Evolutionary conservation across 1,140 invertebrate species (phyloP), one percentile per base, ranked within the genome.

Genomic region (Brachionus angularis): DNA sequence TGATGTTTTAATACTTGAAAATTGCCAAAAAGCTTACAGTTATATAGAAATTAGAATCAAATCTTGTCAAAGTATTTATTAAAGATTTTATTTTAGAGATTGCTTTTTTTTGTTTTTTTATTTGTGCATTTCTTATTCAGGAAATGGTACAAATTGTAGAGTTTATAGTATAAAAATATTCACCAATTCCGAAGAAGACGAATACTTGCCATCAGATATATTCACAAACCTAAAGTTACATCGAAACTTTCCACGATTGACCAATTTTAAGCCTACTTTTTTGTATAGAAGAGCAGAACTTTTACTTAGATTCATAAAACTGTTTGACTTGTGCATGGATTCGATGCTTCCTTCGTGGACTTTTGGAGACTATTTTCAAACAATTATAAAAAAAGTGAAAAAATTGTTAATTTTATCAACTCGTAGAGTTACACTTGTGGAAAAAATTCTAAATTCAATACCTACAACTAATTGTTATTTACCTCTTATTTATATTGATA

Each of bases 351-450:
- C 72, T 4, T 58, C 34, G 12, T 52, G 52, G 36, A 62, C 23
- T 46, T 72, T 61, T 39, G 39, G 53, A 31, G 46, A 73, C 73
- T 69, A 29, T 14, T 71, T 49, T 71, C 27, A 50, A 25, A 25
- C 36, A 55, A 21, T 58, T n/a, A 46, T 73, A 3, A 36, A 25
- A 78, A 74, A 72, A 71, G 74, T 81, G 36, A 72, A 78, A 50
- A 77, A 79, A 49, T 71, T 81, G 23, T 71, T 81, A 14, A 78
- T 77, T 23, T 69, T 81, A 61, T 81, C 79, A 36, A 79, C 77
- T 64, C 78, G 77, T 72, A 74, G 78, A 74, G 72, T 77, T 64
- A 64, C 73, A 25, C 72, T 81, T 5, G 76, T 81, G 72, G 78
- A 79, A 33, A 78, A 75, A 39, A 78, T 80, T 71, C 72, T 80